A percentile compares a stretch with the other conserved stretches of the same genome.
These are phyloP conservation scores for Aphodius granarius DNA, from an alignment of 2,888 invertebrate species.

Conservation along the genomic window DNA sequence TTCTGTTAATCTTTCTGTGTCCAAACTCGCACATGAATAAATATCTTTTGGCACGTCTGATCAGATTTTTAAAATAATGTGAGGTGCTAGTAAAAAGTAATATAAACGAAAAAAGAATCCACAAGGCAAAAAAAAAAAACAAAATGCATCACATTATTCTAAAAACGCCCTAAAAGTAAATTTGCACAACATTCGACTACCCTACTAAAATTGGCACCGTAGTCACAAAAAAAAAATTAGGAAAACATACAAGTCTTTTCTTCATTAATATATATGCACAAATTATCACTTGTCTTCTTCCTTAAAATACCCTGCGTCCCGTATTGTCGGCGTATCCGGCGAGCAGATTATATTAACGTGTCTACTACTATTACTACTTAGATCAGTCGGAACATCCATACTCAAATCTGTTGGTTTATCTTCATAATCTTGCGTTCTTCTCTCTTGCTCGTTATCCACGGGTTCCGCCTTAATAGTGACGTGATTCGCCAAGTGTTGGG, in stretches of 20 bases:
- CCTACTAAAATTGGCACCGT: conserved; percentile 33
- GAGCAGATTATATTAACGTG: conserved; percentile 52
- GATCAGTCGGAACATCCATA: conserved; percentile 52
- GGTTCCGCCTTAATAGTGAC: conserved; percentile 55
- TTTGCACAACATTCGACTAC: conserved; percentile 25
- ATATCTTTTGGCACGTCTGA: conserved; percentile 34
- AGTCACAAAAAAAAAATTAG: conserved; percentile 10
- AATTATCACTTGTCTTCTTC: conserved; percentile 33
- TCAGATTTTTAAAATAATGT: conserved; percentile 23
- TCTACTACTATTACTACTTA: conserved; percentile 47
- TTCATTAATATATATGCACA: conserved; percentile 7
- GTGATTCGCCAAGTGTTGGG: conserved; percentile 30
- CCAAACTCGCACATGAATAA: conserved; percentile 24
- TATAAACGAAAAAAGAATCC: not conserved
- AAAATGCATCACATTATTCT: conserved; percentile 21
- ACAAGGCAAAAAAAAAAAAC: not conserved
- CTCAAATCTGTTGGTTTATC: conserved; percentile 54
- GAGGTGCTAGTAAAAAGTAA: not conserved
- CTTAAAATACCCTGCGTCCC: conserved; percentile 29
- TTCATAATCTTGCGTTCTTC: conserved; percentile 48
- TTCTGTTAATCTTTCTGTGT: conserved; percentile 17
- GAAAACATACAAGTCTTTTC: not conserved
- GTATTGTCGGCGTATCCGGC: conserved; percentile 48
- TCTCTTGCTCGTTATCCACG: conserved; percentile 51
- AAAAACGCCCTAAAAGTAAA: conserved; percentile 22